Conservation (phyloP, 2,888 invertebrate genomes). For the Hetaerina titia region DNA sequence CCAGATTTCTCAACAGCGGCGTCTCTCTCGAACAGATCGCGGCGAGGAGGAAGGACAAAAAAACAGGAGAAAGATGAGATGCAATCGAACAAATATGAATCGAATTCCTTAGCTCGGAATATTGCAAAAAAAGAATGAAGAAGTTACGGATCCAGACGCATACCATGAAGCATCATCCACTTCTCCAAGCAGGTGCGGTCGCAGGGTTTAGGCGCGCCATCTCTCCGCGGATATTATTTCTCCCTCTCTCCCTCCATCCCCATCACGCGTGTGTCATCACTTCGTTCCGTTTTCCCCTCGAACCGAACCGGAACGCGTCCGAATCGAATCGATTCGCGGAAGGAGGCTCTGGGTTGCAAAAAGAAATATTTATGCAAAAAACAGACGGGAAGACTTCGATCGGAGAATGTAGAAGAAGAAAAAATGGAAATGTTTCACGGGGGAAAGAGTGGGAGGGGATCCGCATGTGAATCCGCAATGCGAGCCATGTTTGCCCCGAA, state of each 20-base stretch:
- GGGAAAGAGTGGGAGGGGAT: neutral
- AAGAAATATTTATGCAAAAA: neutral
- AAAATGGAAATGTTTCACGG: neutral
- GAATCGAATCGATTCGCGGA: neutral
- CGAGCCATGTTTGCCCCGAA: too few relatives aligned
- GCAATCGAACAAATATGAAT: constrained; percentile 15
- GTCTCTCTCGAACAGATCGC: neutral
- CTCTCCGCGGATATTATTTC: neutral
- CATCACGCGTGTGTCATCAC: neutral
- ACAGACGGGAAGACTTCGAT: neutral
- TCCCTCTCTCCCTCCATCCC: neutral
- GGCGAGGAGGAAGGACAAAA: neutral
- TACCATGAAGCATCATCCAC: neutral
- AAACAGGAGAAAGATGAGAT: neutral
- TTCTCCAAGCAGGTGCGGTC: neutral
- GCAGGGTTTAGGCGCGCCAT: neutral
- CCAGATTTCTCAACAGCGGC: neutral
- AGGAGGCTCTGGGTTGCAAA: neutral
- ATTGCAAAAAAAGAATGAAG: neutral
- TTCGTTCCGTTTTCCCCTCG: neutral
- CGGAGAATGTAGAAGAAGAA: too few relatives aligned
- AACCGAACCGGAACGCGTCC: neutral
- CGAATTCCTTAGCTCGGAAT: neutral
- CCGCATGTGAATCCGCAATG: neutral
- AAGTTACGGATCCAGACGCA: neutral